Base-by-base conservation (phyloP, 2,888 invertebrate species). In the Yponomeuta sedellus region DNA sequence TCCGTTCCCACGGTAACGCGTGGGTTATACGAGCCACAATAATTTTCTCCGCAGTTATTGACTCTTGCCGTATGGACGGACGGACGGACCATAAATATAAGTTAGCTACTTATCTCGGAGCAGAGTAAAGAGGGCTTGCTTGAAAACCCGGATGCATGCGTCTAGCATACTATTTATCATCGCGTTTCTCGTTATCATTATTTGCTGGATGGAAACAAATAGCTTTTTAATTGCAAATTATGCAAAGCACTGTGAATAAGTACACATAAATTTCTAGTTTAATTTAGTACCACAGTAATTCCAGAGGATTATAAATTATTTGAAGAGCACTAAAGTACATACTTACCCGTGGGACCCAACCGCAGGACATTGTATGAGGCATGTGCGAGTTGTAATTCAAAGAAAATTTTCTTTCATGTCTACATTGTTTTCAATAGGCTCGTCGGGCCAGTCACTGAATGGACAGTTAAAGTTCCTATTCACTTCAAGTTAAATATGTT, bases 401-500 rank as follows among this genome's bases (percentile, higher is more conserved):
- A 81, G 80, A 77, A 83, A 80, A 77, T 75, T 64, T 64, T 64
- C 77, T 78, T 74, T 74, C 70, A 74, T 56, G 64, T 72, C 74
- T 78, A 83, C 82, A 83, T 83, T 83, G 83, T 83, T 82, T 82
- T 74, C 79, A 82, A 83, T 79, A 76, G 79, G 68, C 70, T 11
- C 59, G 59, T 73, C 77, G 76, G 75, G 75, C 76, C 75, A 73
- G 72, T 75, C 76, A 72, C 75, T 85, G 82, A 86, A 86, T 86
- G 85, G 84, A 83, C 79, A 81, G 81, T 86, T 82, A 82, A 85
- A 81, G 76, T 81, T 76, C 75, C 82, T 81, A 86, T 86, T 85
- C 83, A 84, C 83, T 84, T 82, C 82, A 76, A 78, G 77, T 73
- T 77, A 81, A 82, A 82, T 79, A 80, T 78, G 83, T 83, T 83